phyloP scores from a whole-genome alignment of 2,888 invertebrate genomes.

The Drosophila paramelanica region DNA sequence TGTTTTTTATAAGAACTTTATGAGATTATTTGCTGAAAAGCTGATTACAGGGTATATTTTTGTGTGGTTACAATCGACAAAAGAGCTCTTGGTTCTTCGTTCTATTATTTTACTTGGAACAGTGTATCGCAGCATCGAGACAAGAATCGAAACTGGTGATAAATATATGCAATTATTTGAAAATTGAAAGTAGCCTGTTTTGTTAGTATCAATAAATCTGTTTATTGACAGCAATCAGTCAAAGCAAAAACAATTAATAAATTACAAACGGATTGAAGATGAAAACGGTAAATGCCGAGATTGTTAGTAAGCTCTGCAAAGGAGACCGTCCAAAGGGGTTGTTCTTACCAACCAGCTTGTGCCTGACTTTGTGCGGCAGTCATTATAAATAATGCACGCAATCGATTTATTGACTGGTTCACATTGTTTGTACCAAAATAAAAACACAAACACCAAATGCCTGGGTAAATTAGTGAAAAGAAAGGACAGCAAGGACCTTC shows the following conservation, averaged over 20 bases:
- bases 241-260: slow-evolving; percentile 64
- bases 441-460: slow-evolving; percentile 47
- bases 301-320: slow-evolving; percentile 16
- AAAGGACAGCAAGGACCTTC: slow-evolving; percentile 12
- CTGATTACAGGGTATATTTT: no score
- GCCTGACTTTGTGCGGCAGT: slow-evolving; percentile 44
- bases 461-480: slow-evolving; percentile 40
- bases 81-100: no score
- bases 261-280: slow-evolving; percentile 36
- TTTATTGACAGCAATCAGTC: slow-evolving; percentile 60
- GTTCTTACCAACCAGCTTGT: slow-evolving; percentile 45
- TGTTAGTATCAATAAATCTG: slow-evolving; percentile 62
- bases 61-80: no score
- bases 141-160: background rate
- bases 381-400: slow-evolving; percentile 72
- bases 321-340: slow-evolving; percentile 18
- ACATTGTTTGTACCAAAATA: slow-evolving; percentile 46
- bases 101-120: background rate
- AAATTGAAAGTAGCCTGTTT: slow-evolving; percentile 15
- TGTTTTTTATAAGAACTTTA: no score
- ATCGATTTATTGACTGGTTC: slow-evolving; percentile 77
- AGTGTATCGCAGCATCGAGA: no score
- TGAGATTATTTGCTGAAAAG: no score
- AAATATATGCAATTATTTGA: slow-evolving; percentile 4
- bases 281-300: slow-evolving; percentile 38